Evolutionary conservation across 2,888 invertebrate genomes (phyloP).

Genomic region (Nezara viridula): DNA sequence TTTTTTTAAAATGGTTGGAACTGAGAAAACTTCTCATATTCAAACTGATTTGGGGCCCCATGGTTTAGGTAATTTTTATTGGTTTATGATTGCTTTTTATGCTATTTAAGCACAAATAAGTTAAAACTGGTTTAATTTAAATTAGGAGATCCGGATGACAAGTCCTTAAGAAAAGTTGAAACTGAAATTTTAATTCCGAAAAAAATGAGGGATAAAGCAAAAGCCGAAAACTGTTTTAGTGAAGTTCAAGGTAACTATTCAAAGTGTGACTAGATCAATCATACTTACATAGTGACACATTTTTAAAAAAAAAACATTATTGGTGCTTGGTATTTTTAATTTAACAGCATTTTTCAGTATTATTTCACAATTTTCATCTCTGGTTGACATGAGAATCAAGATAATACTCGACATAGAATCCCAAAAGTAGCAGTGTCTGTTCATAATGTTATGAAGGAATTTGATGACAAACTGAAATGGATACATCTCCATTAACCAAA

Average conservation of each 20-base stretch:
- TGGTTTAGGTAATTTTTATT: conserved; percentile 71
- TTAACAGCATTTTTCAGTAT: too few species aligned
- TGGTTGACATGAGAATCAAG: too few species aligned
- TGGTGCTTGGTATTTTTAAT: too few species aligned
- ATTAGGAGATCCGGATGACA: conserved; percentile 88
- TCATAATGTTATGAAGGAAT: too few species aligned
- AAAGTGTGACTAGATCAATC: too few species aligned
- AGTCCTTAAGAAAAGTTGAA: conserved; percentile 88
- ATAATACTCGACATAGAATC: too few species aligned
- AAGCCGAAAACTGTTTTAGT: conserved; percentile 80
- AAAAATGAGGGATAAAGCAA: conserved; percentile 87
- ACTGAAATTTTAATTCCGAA: conserved; percentile 89
- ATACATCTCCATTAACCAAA: too few species aligned
- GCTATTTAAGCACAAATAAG: neutral
- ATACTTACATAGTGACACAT: too few species aligned
- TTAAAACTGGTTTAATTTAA: neutral
- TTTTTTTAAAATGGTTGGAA: neutral
- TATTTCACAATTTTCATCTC: too few species aligned
- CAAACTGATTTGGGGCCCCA: conserved; percentile 71
- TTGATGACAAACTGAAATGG: too few species aligned
- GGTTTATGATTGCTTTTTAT: neutral
- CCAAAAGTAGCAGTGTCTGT: too few species aligned
- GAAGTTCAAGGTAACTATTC: conserved; percentile 76
- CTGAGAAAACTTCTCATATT: neutral
- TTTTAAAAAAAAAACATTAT: too few species aligned